Evolutionary conservation across 2,888 invertebrate species (phyloP).

Genomic region (Cephus spinipes): DNA sequence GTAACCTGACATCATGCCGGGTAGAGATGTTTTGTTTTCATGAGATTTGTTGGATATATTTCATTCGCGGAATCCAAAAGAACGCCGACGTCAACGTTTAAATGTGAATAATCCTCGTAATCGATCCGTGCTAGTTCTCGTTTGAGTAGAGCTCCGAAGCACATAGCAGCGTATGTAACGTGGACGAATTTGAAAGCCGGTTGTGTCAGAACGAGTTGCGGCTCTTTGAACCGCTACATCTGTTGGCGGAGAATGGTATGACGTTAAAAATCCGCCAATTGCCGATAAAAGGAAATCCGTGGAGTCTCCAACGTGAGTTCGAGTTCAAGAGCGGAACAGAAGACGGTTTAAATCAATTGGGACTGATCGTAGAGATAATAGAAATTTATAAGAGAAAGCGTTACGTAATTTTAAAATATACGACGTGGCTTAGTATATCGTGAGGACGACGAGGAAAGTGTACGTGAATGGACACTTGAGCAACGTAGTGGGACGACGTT

Average conservation of each 20-base stretch:
- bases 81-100: not conserved
- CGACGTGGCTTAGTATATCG: not conserved
- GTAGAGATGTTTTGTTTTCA: not conserved
- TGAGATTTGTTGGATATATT: not conserved
- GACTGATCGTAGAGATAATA: not conserved
- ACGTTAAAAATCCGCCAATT: slow-evolving; percentile 47
- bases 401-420: not conserved
- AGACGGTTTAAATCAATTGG: not conserved
- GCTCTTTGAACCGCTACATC: slow-evolving; percentile 30
- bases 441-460: not conserved
- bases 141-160: not conserved
- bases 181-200: not conserved
- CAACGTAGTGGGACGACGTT: slow-evolving; percentile 81
- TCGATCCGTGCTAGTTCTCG: not conserved
- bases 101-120: not conserved
- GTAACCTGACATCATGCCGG: not conserved
- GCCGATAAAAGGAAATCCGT: slow-evolving; percentile 62
- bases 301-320: slow-evolving; percentile 36
- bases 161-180: not conserved
- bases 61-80: not conserved
- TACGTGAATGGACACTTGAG: slow-evolving; percentile 66
- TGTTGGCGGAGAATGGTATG: slow-evolving; percentile 28
- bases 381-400: not conserved
- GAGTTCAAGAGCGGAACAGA: slow-evolving; percentile 30
- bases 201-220: not conserved